Evolutionary conservation across 2,113 vertebrate species (phyloP).

Genomic region (Triplophysa tibetana): DNA sequence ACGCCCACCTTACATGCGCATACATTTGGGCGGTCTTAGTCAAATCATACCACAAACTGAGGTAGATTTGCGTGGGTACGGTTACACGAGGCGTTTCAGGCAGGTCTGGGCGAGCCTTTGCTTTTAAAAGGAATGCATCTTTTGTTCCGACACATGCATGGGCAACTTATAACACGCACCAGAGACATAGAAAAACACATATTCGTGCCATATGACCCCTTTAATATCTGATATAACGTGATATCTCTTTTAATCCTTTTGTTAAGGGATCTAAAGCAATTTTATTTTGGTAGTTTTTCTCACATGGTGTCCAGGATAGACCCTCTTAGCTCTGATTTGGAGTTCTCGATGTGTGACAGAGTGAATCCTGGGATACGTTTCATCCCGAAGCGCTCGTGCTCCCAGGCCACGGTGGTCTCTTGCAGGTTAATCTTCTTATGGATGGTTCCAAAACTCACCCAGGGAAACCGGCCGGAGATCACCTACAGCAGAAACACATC

Average conservation of each 20-base stretch:
- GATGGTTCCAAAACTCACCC: conserved; percentile 69
- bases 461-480: conserved; percentile 70
- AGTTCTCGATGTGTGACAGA: conserved; percentile 73
- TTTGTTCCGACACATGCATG: too few relatives aligned
- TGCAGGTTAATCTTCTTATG: conserved; percentile 81
- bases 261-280: neutral
- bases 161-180: too few relatives aligned
- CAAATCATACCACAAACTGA: too few relatives aligned
- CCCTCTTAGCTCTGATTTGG: conserved; percentile 68
- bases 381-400: conserved; percentile 76
- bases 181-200: too few relatives aligned
- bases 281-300: neutral
- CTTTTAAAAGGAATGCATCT: too few relatives aligned
- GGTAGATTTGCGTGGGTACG: too few relatives aligned
- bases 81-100: too few relatives aligned
- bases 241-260: neutral
- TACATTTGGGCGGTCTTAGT: too few relatives aligned
- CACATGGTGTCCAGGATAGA: conserved; percentile 76
- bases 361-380: conserved; percentile 75
- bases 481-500: conserved; percentile 60
- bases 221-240: neutral
- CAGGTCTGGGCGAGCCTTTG: too few relatives aligned
- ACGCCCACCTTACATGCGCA: too few relatives aligned
- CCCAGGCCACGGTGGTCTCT: conserved; percentile 73
- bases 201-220: too few relatives aligned